These are phyloP conservation scores for Aleadryas rufinucha DNA, from an alignment of 2,113 vertebrate genomes.

Conservation along the genomic window DNA sequence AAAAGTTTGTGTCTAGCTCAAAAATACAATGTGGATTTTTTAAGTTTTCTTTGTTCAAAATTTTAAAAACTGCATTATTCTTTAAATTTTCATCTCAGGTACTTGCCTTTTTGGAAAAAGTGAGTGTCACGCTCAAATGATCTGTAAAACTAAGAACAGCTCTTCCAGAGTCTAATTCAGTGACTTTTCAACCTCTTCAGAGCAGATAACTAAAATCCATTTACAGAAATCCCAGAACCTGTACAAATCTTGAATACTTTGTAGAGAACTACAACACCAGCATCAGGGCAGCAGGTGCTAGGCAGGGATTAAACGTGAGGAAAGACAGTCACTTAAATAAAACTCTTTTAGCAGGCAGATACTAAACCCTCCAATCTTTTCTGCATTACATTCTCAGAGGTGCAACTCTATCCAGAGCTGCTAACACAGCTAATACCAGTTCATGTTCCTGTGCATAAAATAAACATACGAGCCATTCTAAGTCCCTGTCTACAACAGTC, in stretches of 20 bases:
- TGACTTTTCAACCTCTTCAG: neutral
- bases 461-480: neutral
- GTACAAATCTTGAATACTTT: neutral
- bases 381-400: neutral
- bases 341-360: neutral
- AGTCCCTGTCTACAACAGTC: neutral
- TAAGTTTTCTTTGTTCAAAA: neutral
- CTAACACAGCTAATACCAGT: neutral
- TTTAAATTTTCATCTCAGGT: neutral
- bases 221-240: neutral
- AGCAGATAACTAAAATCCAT: neutral
- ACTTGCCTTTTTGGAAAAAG: neutral
- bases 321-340: neutral
- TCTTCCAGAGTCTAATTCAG: neutral
- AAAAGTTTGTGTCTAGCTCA: neutral
- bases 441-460: neutral
- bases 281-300: neutral
- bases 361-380: neutral
- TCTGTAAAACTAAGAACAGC: neutral
- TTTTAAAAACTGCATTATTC: neutral
- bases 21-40: neutral
- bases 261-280: neutral
- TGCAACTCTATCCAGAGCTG: neutral
- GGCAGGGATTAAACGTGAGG: neutral
- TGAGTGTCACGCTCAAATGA: fast-evolving